phyloP scores from a whole-genome alignment of 2,888 invertebrate genomes.

The Pseudococcus jackbeardsleyi region DNA sequence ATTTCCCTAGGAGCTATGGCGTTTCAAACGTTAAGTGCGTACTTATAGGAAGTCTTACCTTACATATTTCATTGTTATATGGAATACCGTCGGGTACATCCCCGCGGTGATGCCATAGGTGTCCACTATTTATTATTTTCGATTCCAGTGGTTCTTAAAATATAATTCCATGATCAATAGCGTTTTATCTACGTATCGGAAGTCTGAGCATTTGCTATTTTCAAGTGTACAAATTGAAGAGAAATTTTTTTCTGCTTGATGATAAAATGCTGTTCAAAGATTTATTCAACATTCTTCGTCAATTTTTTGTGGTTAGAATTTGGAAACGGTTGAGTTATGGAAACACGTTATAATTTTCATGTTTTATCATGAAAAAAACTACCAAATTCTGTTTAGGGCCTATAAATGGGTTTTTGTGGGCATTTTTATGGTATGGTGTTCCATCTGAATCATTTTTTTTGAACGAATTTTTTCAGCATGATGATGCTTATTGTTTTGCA shows the following conservation, averaged over 20 bases:
- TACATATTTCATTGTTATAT: conserved; percentile 61
- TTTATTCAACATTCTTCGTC: background rate
- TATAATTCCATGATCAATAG: background rate
- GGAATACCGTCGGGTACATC: conserved; percentile 59
- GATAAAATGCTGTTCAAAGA: background rate
- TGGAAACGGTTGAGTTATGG: background rate
- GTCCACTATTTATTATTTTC: conserved; percentile 62
- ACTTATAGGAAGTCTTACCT: too few relatives aligned
- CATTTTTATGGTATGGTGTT: too few relatives aligned
- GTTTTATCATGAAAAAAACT: background rate
- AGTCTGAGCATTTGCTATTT: too few relatives aligned
- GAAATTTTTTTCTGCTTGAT: background rate
- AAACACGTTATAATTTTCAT: background rate
- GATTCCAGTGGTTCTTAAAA: conserved; percentile 52
- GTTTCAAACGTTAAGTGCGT: too few relatives aligned
- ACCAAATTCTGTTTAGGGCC: too few relatives aligned
- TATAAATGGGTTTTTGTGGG: too few relatives aligned
- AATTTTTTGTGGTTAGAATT: background rate
- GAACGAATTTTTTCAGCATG: too few relatives aligned
- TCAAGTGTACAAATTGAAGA: background rate
- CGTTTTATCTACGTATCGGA: too few relatives aligned
- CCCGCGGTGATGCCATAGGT: conserved; percentile 62
- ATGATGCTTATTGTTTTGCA: too few relatives aligned
- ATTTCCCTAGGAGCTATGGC: too few relatives aligned
- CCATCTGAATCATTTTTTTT: too few relatives aligned